These are phyloP conservation scores for Orthosia gothica DNA, from an alignment of 2,888 invertebrate genomes.

Conservation along the genomic window DNA sequence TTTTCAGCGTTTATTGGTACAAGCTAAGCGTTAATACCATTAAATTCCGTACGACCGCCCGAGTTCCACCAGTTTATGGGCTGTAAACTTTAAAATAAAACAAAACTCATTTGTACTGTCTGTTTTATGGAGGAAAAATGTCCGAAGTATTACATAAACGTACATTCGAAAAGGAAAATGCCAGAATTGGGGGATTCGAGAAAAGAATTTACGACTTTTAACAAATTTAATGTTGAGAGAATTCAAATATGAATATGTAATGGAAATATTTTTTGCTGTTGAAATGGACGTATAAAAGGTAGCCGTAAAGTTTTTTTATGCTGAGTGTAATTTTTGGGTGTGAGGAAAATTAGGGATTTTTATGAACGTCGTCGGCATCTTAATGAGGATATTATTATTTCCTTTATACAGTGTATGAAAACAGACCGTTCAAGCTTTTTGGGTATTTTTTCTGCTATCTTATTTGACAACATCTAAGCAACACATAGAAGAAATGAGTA, in stretches of 20 bases:
- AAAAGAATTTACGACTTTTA: constrained; percentile 55
- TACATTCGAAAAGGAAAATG: constrained; percentile 43
- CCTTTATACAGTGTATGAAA: constrained; percentile 1
- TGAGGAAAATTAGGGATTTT: constrained; percentile 36
- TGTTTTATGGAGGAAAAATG: constrained; percentile 60
- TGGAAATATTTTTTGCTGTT: constrained; percentile 21
- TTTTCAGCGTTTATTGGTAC: constrained; percentile 50
- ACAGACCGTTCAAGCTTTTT: background rate
- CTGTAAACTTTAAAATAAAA: constrained; percentile 72
- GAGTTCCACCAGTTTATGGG: constrained; percentile 67
- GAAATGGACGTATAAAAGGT: constrained; percentile 30
- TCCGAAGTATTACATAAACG: constrained; percentile 41
- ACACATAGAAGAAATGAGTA: background rate
- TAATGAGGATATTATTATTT: constrained; percentile 30
- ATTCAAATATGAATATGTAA: constrained; percentile 55
- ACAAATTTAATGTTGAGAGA: constrained; percentile 54
- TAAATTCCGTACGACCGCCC: constrained; percentile 62
- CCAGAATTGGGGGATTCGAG: constrained; percentile 37
- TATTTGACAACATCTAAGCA: background rate
- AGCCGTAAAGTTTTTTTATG: constrained; percentile 52
- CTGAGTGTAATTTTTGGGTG: constrained; percentile 43
- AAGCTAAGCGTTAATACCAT: constrained; percentile 62
- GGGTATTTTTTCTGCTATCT: background rate
- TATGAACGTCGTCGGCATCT: constrained; percentile 26
- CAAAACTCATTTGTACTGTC: constrained; percentile 68